Base-by-base conservation (phyloP, 2,113 vertebrate genomes). In the Barbus barbus region DNA sequence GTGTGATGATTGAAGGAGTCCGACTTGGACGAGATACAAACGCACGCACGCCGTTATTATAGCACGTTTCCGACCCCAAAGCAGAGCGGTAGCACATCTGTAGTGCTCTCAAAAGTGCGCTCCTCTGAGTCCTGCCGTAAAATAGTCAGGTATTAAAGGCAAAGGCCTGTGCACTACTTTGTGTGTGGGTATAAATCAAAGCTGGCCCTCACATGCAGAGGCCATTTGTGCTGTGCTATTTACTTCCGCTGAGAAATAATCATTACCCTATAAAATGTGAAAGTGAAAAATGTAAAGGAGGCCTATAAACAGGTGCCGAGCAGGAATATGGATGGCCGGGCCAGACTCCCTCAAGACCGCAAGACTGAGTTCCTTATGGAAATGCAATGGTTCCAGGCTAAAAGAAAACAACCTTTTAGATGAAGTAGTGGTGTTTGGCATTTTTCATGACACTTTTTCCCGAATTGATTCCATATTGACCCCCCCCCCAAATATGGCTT, bases 181-280 rank as follows among this genome's bases (percentile, higher is more conserved):
- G 78, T 86, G 86, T 83, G 81, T 74, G 58, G 81, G 71, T 87
- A 93, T 93, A 92, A 93, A 94, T 94, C 93, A 91, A 46, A 73
- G 83, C 9, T 11, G 90, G 83, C 85, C 91, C 91, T 90, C 92
- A 92, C 91, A 92, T 90, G 89, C 85, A 91, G 91, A 84, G 73
- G 81, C 83, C 85, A 9, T 91, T 91, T 89, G 88, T 89, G 90
- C 92, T 87, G 91, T 86, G 92, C 88, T 91, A 61, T 93, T 93
- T 93, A 93, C 90, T 93, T 92, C 85, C 89, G 89, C 85, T 80
- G 86, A 77, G 87, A 90, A 93, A 93, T 91, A 90, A 93, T 91
- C 91, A 93, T 94, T 92, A 93, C 88, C 89, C 91, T 90, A 91
- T 93, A 92, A 94, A 94, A 91, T 88, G 9, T 90, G 90, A 90